A percentile compares a stretch with the other conserved stretches of the same genome.
Evolutionary conservation across 2,888 invertebrate genomes (phyloP).

Genomic region (Andrena haemorrhoa): DNA sequence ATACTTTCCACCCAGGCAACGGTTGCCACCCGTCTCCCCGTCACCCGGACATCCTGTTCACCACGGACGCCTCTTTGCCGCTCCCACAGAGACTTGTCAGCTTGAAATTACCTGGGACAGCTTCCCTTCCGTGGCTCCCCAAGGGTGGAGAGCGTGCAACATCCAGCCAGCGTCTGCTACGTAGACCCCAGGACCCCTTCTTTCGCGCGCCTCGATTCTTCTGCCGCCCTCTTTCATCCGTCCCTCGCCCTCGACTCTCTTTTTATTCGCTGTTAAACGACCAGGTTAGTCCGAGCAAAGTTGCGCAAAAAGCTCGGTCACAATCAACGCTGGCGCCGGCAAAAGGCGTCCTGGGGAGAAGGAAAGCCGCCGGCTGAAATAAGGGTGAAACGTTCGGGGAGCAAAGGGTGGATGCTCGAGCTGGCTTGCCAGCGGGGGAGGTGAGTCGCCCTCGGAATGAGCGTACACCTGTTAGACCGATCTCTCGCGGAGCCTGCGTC

Average conservation of each 20-base stretch:
- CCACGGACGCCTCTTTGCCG: constrained; percentile 1
- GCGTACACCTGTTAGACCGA: constrained; percentile 59
- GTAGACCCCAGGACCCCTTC: constrained; percentile 1
- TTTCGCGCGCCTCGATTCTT: constrained; percentile 12
- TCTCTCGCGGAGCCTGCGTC: constrained; percentile 19
- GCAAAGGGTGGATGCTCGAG: constrained; percentile 9
- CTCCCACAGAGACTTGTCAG: constrained; percentile 26
- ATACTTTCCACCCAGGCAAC: constrained; percentile 6
- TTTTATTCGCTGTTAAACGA: constrained; percentile 72
- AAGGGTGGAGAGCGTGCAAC: constrained; percentile 42
- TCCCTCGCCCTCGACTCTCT: constrained; percentile 16
- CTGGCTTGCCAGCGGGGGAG: constrained; percentile 14
- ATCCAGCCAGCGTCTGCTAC: constrained; percentile 23
- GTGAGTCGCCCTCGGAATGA: constrained; percentile 44
- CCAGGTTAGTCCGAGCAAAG: constrained; percentile 69
- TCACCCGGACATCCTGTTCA: constrained; percentile 38
- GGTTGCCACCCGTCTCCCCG: constrained; percentile 27
- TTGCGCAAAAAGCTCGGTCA: constrained; percentile 72
- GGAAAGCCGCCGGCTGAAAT: constrained; percentile 38
- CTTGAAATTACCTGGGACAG: constrained; percentile 58
- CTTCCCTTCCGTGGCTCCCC: constrained; percentile 54
- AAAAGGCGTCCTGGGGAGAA: constrained; percentile 23
- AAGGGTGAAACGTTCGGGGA: constrained; percentile 29
- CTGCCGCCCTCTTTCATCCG: background rate
- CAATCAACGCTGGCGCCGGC: constrained; percentile 73